phyloP scores from a whole-genome alignment of 2,797 vertebrate genomes.

The Argya squamiceps region DNA sequence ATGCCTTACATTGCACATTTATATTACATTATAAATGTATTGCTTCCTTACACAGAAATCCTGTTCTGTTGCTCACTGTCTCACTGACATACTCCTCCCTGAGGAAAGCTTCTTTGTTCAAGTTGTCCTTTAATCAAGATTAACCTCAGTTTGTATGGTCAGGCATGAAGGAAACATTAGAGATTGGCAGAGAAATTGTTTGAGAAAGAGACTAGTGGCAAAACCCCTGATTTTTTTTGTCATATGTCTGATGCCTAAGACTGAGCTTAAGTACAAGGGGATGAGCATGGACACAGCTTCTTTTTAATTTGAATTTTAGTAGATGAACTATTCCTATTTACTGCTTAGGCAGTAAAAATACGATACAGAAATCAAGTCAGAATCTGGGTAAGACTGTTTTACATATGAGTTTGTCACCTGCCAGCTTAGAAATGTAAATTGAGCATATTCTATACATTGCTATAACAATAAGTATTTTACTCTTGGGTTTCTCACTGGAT shows the following conservation, averaged over 20 bases:
- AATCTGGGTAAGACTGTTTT: neutral
- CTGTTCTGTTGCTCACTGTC: neutral
- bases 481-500: neutral
- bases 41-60: neutral
- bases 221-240: too few relatives aligned
- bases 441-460: neutral
- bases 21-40: neutral
- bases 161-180: neutral
- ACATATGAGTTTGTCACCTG: neutral
- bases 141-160: neutral
- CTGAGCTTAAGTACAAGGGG: neutral
- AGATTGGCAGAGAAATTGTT: neutral
- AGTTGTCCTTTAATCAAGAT: neutral
- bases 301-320: neutral
- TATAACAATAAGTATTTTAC: neutral
- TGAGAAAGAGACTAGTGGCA: neutral
- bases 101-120: neutral
- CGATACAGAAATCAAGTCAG: neutral
- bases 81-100: neutral
- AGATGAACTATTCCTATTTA: neutral
- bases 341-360: neutral
- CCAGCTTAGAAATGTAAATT: neutral
- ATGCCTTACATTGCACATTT: neutral
- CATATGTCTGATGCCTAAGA: neutral
- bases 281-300: neutral